Evolutionary conservation across 1,140 invertebrate species (phyloP), one percentile per base, ranked within the genome.

Genomic region (Holcopasites calliopsidis): DNA sequence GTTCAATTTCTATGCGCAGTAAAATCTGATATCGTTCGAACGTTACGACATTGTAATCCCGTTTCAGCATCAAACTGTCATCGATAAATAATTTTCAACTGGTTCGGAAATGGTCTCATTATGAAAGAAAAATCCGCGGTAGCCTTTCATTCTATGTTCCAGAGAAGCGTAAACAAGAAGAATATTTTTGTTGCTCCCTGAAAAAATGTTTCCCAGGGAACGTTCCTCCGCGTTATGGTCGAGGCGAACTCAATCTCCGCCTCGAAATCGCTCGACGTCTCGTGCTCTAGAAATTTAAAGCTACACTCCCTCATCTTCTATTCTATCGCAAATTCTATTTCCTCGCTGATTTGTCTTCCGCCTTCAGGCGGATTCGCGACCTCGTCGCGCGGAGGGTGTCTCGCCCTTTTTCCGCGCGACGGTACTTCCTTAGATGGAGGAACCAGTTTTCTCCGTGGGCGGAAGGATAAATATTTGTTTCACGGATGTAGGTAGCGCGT

Each of bases 401-500:
- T 26, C 31, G 8, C 2, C 44, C 16, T 11, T 13, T 47, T 18
- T 47, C 16, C 44, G 31, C 16, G 31, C n/a, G 18, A 38, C 13
- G 0, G 7, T 33, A 33, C 13, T 42, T 11, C 11, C 3, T 8
- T 10, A 7, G 13, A 26, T n/a, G 21, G 26, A 47, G 31, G 23
- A 72, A 33, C 35, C 35, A 3, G n/a, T 52, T 42, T 54, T 26
- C 26, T 40, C 33, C 28, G 2, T 5, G 1, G 10, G 6, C 3
- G 6, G 26, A 5, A 21, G 21, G 21, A 66, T 55, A 65, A 66
- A 66, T 73, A 66, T 73, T 73, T 73, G 71, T 73, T 66, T 73
- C 28, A 61, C 11, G 49, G 31, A 49, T 58, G 40, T 21, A n/a
- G n/a, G n/a, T n/a, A n/a, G 5, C 33, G 4, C n/a, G 47, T 38